Base-by-base conservation (phyloP, 2,888 invertebrate genomes). In the Drosophila nigricruria region DNA sequence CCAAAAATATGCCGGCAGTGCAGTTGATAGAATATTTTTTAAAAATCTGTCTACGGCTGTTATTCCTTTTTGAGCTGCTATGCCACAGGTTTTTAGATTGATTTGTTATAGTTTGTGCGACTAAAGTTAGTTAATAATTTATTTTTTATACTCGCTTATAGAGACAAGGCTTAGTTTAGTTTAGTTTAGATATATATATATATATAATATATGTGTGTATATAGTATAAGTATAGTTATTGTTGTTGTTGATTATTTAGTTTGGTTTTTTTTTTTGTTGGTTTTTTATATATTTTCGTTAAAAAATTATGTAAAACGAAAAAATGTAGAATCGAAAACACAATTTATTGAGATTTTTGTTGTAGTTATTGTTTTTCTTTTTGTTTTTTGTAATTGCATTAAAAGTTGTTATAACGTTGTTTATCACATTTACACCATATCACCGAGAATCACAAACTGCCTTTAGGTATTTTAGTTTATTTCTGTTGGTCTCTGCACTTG, bases 351-450 rank as follows among this genome's bases (percentile, higher is more conserved):
- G 43, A 75, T 14, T 58, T 81, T 81, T 61, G 45, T 62, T 65
- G 59, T 65, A 45, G 53, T 69, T 76, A 52, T 65, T 67, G 32
- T 52, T 73, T n/a, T 65, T 57, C 30, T 54, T 27, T 70, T 64
- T 3, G 52, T 62, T 62, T 18, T 5, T 59, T 67, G 66, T 71
- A 74, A 79, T 84, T 84, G 56, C 68, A 71, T 42, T 84, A 79
- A 89, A 89, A 85, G 65, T 66, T 74, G 40, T 82, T 73, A 77
- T 83, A 81, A 85, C 80, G 49, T 76, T 85, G 69, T 89, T 86
- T 87, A 87, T 87, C 86, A 87, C 86, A 87, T 87, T 83, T 87
- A 90, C 86, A 87, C 86, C 88, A 83, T 87, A 87, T 87, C 86
- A 87, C 86, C 86, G 86, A 87, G 89, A 87, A 88, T 89, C 88